A percentile compares a stretch with the other conserved stretches of the same genome.
Evolutionary conservation across 2,888 invertebrate genomes (phyloP).

Genomic region (Choristoneura rosaceana): DNA sequence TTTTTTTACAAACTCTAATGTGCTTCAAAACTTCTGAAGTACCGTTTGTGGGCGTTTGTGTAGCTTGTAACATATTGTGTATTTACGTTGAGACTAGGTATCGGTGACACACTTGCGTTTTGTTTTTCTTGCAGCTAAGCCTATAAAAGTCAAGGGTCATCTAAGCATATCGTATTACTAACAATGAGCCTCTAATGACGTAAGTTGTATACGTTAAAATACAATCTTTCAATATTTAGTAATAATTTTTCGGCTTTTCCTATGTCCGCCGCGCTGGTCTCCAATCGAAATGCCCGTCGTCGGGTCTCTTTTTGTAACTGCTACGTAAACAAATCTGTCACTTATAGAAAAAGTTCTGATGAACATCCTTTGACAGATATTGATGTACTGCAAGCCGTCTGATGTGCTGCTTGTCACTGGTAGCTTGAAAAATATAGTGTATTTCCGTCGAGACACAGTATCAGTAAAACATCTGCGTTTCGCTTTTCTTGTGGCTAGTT

Average conservation of each 20-base stretch:
- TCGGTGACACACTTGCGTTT: neutral
- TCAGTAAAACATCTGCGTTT: neutral
- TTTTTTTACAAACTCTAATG: neutral
- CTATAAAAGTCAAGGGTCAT: neutral
- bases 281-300: constrained; percentile 1
- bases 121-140: neutral
- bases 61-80: neutral
- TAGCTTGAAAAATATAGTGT: neutral
- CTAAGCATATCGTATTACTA: neutral
- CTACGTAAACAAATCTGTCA: neutral
- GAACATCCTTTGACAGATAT: constrained; percentile 1
- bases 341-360: neutral
- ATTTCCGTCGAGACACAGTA: neutral
- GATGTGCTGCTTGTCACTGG: neutral
- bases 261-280: constrained; percentile 15
- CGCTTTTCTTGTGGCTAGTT: neutral
- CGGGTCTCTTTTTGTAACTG: neutral
- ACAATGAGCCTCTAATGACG: neutral
- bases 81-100: neutral
- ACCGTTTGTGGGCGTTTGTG: neutral
- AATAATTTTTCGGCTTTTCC: neutral
- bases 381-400: neutral
- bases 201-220: constrained; percentile 6
- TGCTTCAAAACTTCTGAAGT: neutral
- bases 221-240: constrained; percentile 5